Evolutionary conservation across 1,140 invertebrate genomes (phyloP).

Genomic region (Drosophila carrolli): DNA sequence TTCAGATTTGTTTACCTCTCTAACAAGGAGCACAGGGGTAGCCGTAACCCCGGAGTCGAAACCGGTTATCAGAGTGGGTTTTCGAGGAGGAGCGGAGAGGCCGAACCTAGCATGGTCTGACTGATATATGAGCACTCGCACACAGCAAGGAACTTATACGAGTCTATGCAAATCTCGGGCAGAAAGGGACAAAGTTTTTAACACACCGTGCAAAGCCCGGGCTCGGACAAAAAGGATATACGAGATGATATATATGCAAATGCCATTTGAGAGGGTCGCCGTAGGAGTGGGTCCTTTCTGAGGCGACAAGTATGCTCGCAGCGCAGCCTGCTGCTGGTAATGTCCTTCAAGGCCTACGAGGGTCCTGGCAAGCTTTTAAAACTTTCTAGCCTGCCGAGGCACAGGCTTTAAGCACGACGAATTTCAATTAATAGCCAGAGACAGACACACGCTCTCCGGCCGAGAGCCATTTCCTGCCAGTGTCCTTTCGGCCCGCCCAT

Average conservation of each 20-base stretch:
- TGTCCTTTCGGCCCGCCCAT: conserved; percentile 27
- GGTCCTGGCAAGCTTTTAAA: conserved; percentile 63
- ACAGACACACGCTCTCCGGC: conserved; percentile 33
- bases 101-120: conserved; percentile 9
- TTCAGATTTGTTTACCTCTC: conserved; percentile 51
- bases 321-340: conserved; percentile 69
- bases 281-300: conserved; percentile 12
- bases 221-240: conserved; percentile 68
- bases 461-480: conserved; percentile 61
- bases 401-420: conserved; percentile 70
- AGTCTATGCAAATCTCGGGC: conserved; percentile 47
- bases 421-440: conserved; percentile 80
- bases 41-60: conserved; percentile 45
- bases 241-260: conserved; percentile 76
- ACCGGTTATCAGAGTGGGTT: conserved; percentile 64
- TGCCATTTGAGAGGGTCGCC: conserved; percentile 36
- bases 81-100: conserved; percentile 10
- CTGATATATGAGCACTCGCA: conserved; percentile 41
- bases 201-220: conserved; percentile 53
- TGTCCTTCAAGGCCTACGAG: conserved; percentile 70
- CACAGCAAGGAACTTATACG: conserved; percentile 23
- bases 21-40: conserved; percentile 43
- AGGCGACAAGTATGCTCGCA: conserved; percentile 65
- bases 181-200: conserved; percentile 65
- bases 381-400: conserved; percentile 46